Base-by-base conservation (phyloP, 2,113 vertebrate species). In the Riparia riparia region DNA sequence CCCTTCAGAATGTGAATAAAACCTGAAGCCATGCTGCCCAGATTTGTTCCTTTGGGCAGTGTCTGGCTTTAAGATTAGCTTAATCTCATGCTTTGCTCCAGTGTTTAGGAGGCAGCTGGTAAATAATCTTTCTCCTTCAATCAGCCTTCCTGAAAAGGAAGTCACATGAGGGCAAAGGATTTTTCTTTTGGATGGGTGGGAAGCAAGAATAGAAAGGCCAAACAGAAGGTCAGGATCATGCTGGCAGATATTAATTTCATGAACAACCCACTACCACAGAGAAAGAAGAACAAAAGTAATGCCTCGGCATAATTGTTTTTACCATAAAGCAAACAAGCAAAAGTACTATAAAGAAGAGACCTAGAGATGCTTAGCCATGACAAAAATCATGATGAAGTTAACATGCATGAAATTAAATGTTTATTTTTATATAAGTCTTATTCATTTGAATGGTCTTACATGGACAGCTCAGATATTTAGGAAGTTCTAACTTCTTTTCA, bases 91-190 rank as follows among this genome's bases (percentile, higher is more conserved):
- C 6, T 78, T 76, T 71, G 45, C 14, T 60, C 58, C 72, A 32
- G 14, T 82, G 6, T 78, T 9, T 57, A 37, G 6, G 3, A 7
- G 39, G n/a, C 8, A 96, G 34, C 72, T 45, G 16, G 25, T 79
- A 94, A 90, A 89, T 63, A 61, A 18, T 56, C 53, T 90, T 88
- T n/a, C 25, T 9, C 8, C 90, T 95, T 95, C n/a, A 86, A 32
- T 9, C 41, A 51, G 6, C 10, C 14, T 89, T 81, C 31, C 26
- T 86, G 61, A 74, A 74, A n/a, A 51, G 4, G 9, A 89, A 71
- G 64, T 64, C 45, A 20, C 31, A 29, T 26, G n/a, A 77, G 49
- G 37, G 10, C 28, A 31, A 49, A 11, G 17, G 26, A 70, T 68
- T 92, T 69, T n/a, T 53, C 19, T 60, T 90, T 58, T 3, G 16